Conservation (phyloP, 1,140 invertebrate genomes). For the Thaumetopoea pityocampa region DNA sequence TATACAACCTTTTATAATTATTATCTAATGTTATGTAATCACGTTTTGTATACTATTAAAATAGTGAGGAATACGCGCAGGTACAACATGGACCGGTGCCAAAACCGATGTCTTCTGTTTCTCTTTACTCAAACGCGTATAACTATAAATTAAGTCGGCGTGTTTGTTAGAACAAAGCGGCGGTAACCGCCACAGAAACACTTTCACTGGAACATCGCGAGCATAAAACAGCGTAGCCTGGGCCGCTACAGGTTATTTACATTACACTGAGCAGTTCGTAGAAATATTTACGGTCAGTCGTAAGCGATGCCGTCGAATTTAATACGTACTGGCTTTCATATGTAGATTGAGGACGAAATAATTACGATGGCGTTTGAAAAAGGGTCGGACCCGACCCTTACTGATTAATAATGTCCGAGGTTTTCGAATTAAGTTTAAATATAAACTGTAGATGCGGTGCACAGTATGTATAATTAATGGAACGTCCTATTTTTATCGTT, state of each 20-base stretch:
- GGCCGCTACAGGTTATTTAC: constrained; percentile 45
- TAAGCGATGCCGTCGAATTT: too few relatives aligned
- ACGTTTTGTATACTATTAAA: not conserved
- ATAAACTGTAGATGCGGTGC: too few relatives aligned
- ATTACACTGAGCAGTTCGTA: constrained; percentile 32
- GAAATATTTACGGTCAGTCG: constrained; percentile 38
- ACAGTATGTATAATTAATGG: too few relatives aligned
- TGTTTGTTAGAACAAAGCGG: constrained; percentile 22
- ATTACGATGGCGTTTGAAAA: too few relatives aligned
- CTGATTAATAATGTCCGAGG: too few relatives aligned
- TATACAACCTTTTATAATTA: too few relatives aligned
- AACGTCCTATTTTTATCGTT: too few relatives aligned
- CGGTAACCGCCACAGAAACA: constrained; percentile 39
- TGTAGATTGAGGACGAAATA: too few relatives aligned
- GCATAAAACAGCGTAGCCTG: constrained; percentile 38
- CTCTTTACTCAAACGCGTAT: constrained; percentile 25
- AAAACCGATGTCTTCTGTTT: constrained; percentile 23
- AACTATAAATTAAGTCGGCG: constrained; percentile 24
- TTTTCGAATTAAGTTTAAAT: too few relatives aligned
- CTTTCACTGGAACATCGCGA: constrained; percentile 54
- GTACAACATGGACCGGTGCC: constrained; percentile 20
- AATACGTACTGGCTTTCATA: too few relatives aligned
- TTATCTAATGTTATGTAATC: not conserved
- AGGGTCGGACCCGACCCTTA: too few relatives aligned
- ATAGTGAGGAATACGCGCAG: not conserved